These are phyloP conservation scores for Hypselothyrea guttata DNA, from an alignment of 2,888 invertebrate genomes.

Conservation along the genomic window DNA sequence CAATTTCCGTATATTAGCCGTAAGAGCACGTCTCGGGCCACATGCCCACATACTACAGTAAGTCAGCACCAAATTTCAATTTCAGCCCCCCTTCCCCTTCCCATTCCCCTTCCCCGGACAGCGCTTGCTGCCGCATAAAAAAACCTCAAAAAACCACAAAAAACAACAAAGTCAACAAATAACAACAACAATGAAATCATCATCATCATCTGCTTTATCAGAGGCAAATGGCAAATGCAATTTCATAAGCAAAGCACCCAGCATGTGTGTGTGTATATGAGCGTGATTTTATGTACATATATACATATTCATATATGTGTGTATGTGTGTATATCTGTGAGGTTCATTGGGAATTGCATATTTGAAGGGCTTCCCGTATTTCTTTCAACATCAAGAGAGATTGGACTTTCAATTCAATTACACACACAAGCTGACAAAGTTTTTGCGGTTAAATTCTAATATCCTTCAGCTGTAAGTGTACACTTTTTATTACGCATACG, in stretches of 20 bases:
- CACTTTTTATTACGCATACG: constrained; percentile 56
- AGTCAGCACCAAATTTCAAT: constrained; percentile 26
- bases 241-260: constrained; percentile 32
- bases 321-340: constrained; percentile 10
- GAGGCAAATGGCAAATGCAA: constrained; percentile 34
- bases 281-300: too few species aligned
- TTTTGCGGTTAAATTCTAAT: constrained; percentile 35
- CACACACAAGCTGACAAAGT: constrained; percentile 17
- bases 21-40: constrained; percentile 15
- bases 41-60: background rate
- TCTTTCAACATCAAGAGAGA: constrained; percentile 7
- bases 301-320: too few species aligned
- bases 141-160: background rate
- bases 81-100: background rate
- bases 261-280: constrained; percentile 26
- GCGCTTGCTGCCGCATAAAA: too few species aligned
- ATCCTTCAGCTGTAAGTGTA: constrained; percentile 19
- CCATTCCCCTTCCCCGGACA: too few species aligned
- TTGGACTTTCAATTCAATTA: constrained; percentile 32
- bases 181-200: constrained; percentile 31
- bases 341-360: constrained; percentile 19
- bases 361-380: constrained; percentile 15
- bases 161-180: constrained; percentile 4
- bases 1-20: constrained; percentile 49
- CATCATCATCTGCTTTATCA: constrained; percentile 19